Conservation (phyloP, 2,888 invertebrate genomes). For the Diaprepes abbreviatus region DNA sequence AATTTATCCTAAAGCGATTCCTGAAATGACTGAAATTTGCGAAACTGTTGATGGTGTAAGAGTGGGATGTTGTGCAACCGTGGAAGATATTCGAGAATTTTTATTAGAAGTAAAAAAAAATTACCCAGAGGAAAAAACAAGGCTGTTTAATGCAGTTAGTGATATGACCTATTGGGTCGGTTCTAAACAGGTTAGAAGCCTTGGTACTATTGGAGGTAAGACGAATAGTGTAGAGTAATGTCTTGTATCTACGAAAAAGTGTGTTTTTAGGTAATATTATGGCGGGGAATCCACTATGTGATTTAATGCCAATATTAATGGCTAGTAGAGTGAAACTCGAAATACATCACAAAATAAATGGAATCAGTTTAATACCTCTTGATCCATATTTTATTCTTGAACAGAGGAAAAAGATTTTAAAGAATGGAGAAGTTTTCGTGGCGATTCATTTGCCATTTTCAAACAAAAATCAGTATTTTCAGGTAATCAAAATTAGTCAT, state of each 20-base stretch:
- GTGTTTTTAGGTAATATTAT: conserved; percentile 80
- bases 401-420: conserved; percentile 77
- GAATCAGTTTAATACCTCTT: conserved; percentile 75
- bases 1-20: conserved; percentile 79
- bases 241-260: too few species aligned
- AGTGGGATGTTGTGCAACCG: conserved; percentile 81
- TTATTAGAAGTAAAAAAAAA: conserved; percentile 72
- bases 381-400: conserved; percentile 82
- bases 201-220: conserved; percentile 81
- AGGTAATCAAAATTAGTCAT: conserved; percentile 69
- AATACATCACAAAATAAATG: conserved; percentile 72
- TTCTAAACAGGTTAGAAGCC: conserved; percentile 94
- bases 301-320: conserved; percentile 92
- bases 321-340: conserved; percentile 79
- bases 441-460: conserved; percentile 85
- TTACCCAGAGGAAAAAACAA: conserved; percentile 71
- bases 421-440: conserved; percentile 83
- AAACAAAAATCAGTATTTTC: conserved; percentile 77
- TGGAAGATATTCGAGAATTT: conserved; percentile 80
- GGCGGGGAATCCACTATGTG: conserved; percentile 88
- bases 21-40: conserved; percentile 76
- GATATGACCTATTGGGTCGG: conserved; percentile 88
- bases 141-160: conserved; percentile 77
- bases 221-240: too few species aligned
- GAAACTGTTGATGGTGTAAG: conserved; percentile 59